Percentiles rank a stretch among this genome's conserved stretches.
Conservation (phyloP, 2,888 invertebrate genomes). For the Fragum fragum region DNA sequence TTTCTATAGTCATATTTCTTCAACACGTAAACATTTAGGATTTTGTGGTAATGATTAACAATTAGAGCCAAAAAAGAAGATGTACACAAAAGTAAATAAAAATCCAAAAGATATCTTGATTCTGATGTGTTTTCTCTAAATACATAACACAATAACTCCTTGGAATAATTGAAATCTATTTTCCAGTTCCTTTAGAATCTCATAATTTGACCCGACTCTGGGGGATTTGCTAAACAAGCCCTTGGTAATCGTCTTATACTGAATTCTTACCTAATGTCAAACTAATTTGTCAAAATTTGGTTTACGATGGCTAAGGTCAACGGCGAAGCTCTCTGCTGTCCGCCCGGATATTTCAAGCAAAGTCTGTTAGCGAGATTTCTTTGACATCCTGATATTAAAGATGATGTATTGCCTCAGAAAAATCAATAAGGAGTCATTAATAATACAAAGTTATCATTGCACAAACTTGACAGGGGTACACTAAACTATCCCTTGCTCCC, state of each 20-base stretch:
- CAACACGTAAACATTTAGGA: too few species aligned
- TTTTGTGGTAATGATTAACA: too few species aligned
- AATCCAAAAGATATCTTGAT: slow-evolving; percentile 9
- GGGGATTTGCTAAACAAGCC: slow-evolving; percentile 55
- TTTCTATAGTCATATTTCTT: too few species aligned
- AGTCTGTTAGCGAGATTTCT: slow-evolving; percentile 66
- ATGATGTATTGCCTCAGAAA: slow-evolving; percentile 68
- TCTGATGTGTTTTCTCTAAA: slow-evolving; percentile 21
- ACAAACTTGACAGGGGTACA: slow-evolving; percentile 63
- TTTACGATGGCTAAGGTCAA: slow-evolving; percentile 64
- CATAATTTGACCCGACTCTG: slow-evolving; percentile 38
- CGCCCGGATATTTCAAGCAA: slow-evolving; percentile 62
- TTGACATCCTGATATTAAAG: slow-evolving; percentile 70
- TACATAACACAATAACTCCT: slow-evolving; percentile 46
- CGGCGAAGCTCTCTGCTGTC: slow-evolving; percentile 52
- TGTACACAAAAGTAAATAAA: too few species aligned
- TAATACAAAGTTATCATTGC: slow-evolving; percentile 65
- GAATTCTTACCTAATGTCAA: slow-evolving; percentile 68
- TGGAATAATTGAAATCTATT: slow-evolving; percentile 59
- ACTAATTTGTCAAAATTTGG: slow-evolving; percentile 70
- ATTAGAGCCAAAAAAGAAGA: too few species aligned
- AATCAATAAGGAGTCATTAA: slow-evolving; percentile 69
- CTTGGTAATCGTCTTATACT: slow-evolving; percentile 52
- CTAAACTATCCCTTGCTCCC: slow-evolving; percentile 54
- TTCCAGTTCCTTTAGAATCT: slow-evolving; percentile 48